A percentile compares a stretch with the other conserved stretches of the same genome.
Conservation (phyloP, 2,113 vertebrate species). For the Typhlomys cinereus region DNA sequence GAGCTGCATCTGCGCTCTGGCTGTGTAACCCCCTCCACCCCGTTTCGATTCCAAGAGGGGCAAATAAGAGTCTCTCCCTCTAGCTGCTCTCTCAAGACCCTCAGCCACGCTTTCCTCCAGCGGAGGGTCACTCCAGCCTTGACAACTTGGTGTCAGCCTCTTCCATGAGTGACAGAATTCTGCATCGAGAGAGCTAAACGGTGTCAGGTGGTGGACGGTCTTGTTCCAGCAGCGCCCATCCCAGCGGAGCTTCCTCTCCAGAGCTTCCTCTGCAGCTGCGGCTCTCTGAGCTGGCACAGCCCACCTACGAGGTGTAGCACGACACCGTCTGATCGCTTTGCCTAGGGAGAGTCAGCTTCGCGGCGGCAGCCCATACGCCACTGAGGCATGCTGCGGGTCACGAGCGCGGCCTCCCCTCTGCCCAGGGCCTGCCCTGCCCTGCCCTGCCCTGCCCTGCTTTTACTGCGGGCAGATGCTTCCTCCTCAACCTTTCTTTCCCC, state of each 20-base stretch:
- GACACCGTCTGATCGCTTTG: neutral
- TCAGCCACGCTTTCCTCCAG: neutral
- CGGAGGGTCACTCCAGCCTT: no score
- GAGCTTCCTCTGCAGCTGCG: rapidly evolving
- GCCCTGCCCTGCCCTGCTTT: neutral
- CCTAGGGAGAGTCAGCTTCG: neutral
- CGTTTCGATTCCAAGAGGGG: neutral
- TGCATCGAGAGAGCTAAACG: neutral
- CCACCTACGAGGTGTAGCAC: neutral
- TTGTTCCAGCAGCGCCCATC: neutral
- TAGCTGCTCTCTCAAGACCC: neutral
- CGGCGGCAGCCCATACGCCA: neutral
- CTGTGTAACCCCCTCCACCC: neutral
- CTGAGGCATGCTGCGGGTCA: neutral
- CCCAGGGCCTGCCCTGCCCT: neutral
- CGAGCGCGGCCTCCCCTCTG: neutral
- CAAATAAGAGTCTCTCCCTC: neutral
- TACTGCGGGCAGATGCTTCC: no score
- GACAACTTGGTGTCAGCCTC: rapidly evolving
- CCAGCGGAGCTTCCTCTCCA: neutral
- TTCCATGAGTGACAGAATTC: neutral
- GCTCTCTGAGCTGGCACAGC: neutral
- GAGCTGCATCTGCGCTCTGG: neutral
- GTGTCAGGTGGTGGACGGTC: neutral
- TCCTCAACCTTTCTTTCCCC: neutral